A percentile compares a stretch with the other conserved stretches of the same genome.
Evolutionary conservation across 1,140 invertebrate genomes (phyloP).

Genomic region (Drosophila persimilis): DNA sequence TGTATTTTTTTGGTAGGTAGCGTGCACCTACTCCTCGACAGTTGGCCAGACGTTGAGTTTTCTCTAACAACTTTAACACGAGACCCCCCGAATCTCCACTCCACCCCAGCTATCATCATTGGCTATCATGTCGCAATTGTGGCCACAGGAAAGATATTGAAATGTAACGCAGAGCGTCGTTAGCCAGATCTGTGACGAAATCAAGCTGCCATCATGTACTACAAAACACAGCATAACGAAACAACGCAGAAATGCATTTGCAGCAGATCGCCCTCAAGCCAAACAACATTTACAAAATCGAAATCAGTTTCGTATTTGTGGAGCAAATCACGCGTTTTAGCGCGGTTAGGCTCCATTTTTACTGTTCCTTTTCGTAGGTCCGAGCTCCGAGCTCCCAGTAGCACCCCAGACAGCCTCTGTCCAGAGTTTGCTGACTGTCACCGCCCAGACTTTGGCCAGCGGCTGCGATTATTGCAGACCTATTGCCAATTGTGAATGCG

Average conservation of each 20-base stretch:
- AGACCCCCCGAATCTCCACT: too few species aligned
- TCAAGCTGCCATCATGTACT: conserved; percentile 27
- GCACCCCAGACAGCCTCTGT: conserved; percentile 1
- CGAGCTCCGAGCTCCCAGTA: neutral
- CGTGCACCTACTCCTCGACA: too few species aligned
- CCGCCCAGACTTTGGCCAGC: conserved; percentile 9
- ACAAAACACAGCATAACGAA: neutral
- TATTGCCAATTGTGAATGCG: conserved; percentile 41
- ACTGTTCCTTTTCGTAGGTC: conserved; percentile 10
- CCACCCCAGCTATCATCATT: neutral
- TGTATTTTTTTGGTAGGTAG: conserved; percentile 7
- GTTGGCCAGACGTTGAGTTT: too few species aligned
- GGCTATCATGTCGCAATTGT: conserved; percentile 1
- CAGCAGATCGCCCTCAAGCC: conserved; percentile 12
- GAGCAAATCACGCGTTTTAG: conserved; percentile 30
- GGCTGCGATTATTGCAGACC: neutral
- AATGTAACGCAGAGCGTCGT: conserved; percentile 4
- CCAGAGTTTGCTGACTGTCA: conserved; percentile 15
- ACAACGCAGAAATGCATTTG: conserved; percentile 21
- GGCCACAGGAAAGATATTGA: conserved; percentile 2
- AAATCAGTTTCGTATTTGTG: conserved; percentile 35
- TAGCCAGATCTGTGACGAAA: conserved; percentile 17
- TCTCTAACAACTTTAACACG: too few species aligned
- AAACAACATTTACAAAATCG: conserved; percentile 30
- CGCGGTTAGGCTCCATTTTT: conserved; percentile 16